A percentile compares a stretch with the other conserved stretches of the same genome.
These are phyloP conservation scores for Psilopsiagon aurifrons DNA, from an alignment of 2,113 vertebrate genomes.

Conservation along the genomic window DNA sequence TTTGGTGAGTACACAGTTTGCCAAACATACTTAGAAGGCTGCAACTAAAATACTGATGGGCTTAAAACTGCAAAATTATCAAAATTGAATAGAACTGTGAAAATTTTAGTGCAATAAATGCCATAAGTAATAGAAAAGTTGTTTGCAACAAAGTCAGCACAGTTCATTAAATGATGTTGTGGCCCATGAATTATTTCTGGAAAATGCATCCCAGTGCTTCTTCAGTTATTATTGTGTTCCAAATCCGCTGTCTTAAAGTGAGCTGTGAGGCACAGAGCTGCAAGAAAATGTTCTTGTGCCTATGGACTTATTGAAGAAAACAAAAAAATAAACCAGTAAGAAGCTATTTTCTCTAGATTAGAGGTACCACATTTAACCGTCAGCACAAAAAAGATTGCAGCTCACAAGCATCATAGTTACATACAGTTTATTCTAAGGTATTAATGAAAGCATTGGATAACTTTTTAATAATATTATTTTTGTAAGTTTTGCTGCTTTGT, in stretches of 20 bases:
- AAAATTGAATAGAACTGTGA: constrained; percentile 67
- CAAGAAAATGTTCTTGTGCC: neutral
- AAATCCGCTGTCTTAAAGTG: neutral
- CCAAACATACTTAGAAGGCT: constrained; percentile 21
- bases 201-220: constrained; percentile 68
- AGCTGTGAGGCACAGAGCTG: neutral
- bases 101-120: constrained; percentile 20
- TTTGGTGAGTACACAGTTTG: neutral
- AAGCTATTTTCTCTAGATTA: neutral
- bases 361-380: neutral
- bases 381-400: neutral
- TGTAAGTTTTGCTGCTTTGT: neutral
- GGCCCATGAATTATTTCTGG: constrained; percentile 56
- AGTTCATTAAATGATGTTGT: constrained; percentile 37
- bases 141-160: constrained; percentile 67
- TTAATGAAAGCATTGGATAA: neutral
- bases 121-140: constrained; percentile 9
- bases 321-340: neutral
- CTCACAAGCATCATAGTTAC: neutral
- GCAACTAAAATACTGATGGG: constrained; percentile 73
- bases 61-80: constrained; percentile 73
- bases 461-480: neutral
- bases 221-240: neutral
- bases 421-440: neutral
- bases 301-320: neutral